Conservation (phyloP, 2,888 invertebrate species). For the Achlya flavicornis region DNA sequence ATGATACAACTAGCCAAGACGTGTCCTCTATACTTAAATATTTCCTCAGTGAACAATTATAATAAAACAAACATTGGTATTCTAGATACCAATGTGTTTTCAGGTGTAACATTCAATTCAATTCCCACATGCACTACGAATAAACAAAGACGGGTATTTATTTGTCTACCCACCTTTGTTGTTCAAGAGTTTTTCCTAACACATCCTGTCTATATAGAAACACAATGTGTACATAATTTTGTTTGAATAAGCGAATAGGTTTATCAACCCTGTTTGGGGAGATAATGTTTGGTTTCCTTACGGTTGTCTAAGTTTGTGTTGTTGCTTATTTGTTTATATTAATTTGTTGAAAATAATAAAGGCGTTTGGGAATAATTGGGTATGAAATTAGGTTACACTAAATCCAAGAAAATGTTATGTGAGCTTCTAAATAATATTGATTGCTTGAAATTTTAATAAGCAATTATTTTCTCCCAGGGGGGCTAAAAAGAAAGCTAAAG, state of each 20-base stretch:
- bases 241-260: conserved; percentile 43
- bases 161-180: conserved; percentile 16
- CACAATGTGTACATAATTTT: conserved; percentile 42
- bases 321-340: conserved; percentile 19
- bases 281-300: conserved; percentile 32
- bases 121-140: background rate
- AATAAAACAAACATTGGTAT: too few relatives aligned
- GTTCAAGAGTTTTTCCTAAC: conserved; percentile 28
- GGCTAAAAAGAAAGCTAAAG: too few relatives aligned
- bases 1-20: too few relatives aligned
- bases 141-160: conserved; percentile 19
- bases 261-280: conserved; percentile 42
- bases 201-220: conserved; percentile 27
- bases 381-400: background rate
- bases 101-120: background rate
- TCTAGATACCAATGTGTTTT: background rate
- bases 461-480: too few relatives aligned
- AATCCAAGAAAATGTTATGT: too few relatives aligned
- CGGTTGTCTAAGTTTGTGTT: conserved; percentile 21
- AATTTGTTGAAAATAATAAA: conserved; percentile 31
- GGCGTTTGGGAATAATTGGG: conserved; percentile 34
- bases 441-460: too few relatives aligned
- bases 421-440: too few relatives aligned
- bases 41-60: too few relatives aligned
- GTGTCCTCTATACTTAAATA: too few relatives aligned